Evolutionary conservation across 2,113 vertebrate species (phyloP), one percentile per base, ranked within the genome.

Genomic region (Sinocyclocheilus anshuiensis): DNA sequence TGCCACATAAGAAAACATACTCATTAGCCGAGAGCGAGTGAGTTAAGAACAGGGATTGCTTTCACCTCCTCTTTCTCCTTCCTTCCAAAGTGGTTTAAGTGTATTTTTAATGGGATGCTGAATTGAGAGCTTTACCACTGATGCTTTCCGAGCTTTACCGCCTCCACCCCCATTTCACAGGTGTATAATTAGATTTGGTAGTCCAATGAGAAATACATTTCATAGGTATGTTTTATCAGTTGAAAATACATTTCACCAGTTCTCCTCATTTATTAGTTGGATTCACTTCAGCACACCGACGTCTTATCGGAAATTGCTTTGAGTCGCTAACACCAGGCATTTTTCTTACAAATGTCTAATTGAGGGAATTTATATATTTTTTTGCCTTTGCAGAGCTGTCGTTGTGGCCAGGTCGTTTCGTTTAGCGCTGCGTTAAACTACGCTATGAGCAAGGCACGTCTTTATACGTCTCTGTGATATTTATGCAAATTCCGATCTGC

Each of bases 351-450:
- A 93, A 93, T 88, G 81, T 92, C 88, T 92, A 95, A 96, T 94
- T 94, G 93, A 92, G 83, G 89, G 93, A 95, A 91, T 95, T 95
- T 96, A 94, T 93, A 93, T 95, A 95, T 96, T 94, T 93, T 93
- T 94, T 93, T 92, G 93, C 89, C 90, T 87, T 90, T 89, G 90
- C 91, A 90, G 93, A 92, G 92, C 92, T 87, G 75, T 15, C 69
- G 4, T 59, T 65, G 89, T 87, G 92, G 91, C 86, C 84, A 83
- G 83, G 86, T 92, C 91, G 91, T 91, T 53, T 86, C 89, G 59
- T 87, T 90, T 91, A 77, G 87, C 90, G 53, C 84, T 89, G 92
- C 88, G 88, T 92, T 93, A 93, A 90, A 88, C 92, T 77, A 71
- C 87, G 67, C 65, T 77, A 81, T 89, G 33, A 22, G 48, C 55